phyloP scores from a whole-genome alignment of 2,797 vertebrate species.

The Dermochelys coriacea region DNA sequence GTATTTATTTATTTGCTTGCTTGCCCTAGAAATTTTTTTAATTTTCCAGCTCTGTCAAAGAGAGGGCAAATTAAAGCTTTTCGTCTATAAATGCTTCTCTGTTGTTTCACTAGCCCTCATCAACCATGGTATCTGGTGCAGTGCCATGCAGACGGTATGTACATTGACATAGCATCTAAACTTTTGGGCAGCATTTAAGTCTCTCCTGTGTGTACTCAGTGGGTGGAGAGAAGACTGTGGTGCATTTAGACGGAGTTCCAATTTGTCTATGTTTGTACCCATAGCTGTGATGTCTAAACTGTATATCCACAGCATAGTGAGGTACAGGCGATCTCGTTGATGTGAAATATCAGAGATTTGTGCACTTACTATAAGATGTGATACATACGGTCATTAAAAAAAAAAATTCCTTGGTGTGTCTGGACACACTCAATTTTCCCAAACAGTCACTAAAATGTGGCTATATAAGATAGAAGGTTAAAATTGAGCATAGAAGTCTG shows the following conservation, averaged over 20 bases:
- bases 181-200: rapidly evolving
- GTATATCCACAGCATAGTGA: neutral
- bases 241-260: neutral
- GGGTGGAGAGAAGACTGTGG: neutral
- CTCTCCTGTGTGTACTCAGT: neutral
- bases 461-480: neutral
- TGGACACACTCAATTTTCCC: rapidly evolving
- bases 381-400: neutral
- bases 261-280: constrained; percentile 5
- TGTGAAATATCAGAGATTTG: neutral
- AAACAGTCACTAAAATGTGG: neutral
- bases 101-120: neutral
- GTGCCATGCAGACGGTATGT: neutral
- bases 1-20: neutral
- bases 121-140: neutral
- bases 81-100: neutral
- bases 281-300: neutral
- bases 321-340: neutral
- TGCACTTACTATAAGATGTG: neutral
- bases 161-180: neutral
- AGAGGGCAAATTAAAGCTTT: neutral
- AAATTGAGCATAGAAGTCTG: neutral
- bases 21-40: neutral
- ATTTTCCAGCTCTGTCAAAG: neutral
- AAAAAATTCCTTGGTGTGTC: neutral